phyloP scores from a whole-genome alignment of 2,113 vertebrate species.

The Elephas maximus region DNA sequence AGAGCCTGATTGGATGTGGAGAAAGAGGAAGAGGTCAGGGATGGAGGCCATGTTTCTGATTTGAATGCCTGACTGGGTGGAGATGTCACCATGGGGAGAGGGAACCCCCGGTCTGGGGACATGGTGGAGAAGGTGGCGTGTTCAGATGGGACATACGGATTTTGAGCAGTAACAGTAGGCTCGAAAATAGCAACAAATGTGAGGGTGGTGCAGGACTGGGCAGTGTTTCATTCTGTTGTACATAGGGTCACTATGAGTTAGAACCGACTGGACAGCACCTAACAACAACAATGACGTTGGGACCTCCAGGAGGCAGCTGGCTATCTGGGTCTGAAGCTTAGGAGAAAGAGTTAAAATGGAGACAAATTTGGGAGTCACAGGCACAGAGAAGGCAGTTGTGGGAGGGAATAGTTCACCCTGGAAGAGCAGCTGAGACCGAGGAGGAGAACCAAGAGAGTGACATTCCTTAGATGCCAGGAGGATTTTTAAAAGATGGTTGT shows the following conservation, averaged over 20 bases:
- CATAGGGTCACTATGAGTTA: neutral
- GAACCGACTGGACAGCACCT: neutral
- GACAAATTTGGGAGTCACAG: neutral
- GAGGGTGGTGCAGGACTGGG: neutral
- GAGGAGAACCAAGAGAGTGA: neutral
- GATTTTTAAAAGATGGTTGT: conserved; percentile 1
- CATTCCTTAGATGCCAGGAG: conserved; percentile 39
- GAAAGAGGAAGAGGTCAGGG: neutral
- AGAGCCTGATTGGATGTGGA: neutral
- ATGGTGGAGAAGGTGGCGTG: neutral
- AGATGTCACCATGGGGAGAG: neutral
- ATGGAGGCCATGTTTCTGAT: neutral
- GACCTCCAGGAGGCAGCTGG: neutral
- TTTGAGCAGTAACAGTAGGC: neutral
- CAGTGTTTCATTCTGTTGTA: neutral
- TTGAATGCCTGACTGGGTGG: neutral
- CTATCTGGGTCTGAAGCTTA: neutral
- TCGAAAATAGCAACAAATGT: neutral
- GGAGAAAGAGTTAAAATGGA: neutral
- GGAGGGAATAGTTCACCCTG: neutral
- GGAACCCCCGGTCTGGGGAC: neutral
- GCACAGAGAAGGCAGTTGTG: neutral
- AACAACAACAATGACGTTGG: neutral
- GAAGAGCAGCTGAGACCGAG: neutral
- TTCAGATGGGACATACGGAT: neutral